Conservation (phyloP, 1,140 invertebrate species). For the Stegodyphus mimosarum region DNA sequence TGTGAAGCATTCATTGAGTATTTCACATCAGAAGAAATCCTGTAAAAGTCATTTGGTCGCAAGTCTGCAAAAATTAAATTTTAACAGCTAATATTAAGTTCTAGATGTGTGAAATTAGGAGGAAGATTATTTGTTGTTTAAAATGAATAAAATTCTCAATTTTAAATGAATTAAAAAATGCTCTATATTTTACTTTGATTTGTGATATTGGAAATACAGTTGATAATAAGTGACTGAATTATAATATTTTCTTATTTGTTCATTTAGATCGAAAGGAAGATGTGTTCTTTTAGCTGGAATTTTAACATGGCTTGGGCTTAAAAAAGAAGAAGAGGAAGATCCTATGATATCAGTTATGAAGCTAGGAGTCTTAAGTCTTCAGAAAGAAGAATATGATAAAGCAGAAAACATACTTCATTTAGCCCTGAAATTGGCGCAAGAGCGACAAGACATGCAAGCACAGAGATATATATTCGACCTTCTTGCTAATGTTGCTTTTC, state of each 20-base stretch:
- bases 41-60: no score
- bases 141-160: no score
- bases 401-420: conserved; percentile 87
- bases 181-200: no score
- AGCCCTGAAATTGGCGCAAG: conserved; percentile 84
- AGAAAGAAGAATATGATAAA: conserved; percentile 81
- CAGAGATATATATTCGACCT: conserved; percentile 89
- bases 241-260: background rate
- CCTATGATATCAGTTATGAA: conserved; percentile 80
- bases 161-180: no score
- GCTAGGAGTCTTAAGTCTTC: conserved; percentile 71
- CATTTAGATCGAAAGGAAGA: conserved; percentile 3
- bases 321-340: conserved; percentile 72
- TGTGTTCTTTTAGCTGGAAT: conserved; percentile 54
- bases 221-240: no score
- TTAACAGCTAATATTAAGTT: no score
- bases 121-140: no score
- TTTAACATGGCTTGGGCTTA: conserved; percentile 60
- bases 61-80: no score
- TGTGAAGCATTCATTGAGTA: no score
- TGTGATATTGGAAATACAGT: no score
- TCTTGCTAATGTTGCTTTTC: conserved; percentile 89
- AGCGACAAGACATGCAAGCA: conserved; percentile 78
- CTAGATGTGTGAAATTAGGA: no score
- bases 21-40: no score